Evolutionary conservation across 2,113 vertebrate species (phyloP).

Genomic region (Brachionichthys hirsutus): DNA sequence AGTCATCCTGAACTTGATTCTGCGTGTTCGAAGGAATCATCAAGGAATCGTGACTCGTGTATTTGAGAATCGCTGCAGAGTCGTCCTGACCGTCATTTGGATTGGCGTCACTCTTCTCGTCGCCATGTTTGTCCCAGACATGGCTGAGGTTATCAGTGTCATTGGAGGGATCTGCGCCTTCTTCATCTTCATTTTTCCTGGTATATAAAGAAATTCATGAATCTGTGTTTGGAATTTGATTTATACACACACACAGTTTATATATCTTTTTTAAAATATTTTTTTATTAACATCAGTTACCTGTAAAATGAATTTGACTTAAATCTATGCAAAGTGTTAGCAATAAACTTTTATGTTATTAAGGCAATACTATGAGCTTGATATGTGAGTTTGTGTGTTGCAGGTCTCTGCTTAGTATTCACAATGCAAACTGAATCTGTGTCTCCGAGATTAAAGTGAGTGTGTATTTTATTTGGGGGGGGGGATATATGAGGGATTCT

Average conservation of each 20-base stretch:
- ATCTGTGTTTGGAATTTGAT: neutral
- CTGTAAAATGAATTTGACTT: neutral
- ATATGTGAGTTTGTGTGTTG: conserved; percentile 34
- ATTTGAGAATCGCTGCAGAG: conserved; percentile 71
- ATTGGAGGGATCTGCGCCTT: conserved; percentile 92
- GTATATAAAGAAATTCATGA: conserved; percentile 62
- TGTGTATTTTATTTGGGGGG: neutral
- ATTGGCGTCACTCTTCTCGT: conserved; percentile 81
- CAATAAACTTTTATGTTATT: neutral
- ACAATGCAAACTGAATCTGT: conserved; percentile 75
- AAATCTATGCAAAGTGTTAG: neutral
- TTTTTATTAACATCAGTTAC: neutral
- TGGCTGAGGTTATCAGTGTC: conserved; percentile 86
- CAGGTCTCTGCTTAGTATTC: conserved; percentile 91
- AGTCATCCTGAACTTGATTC: conserved; percentile 83
- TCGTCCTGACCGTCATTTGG: conserved; percentile 83
- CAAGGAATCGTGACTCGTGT: neutral
- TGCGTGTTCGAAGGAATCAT: conserved; percentile 51
- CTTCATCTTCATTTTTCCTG: conserved; percentile 97
- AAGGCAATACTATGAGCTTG: neutral
- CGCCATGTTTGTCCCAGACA: conserved; percentile 88
- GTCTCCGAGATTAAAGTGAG: conserved; percentile 80
- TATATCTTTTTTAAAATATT: too few species aligned
- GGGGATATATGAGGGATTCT: neutral
- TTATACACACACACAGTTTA: too few species aligned